Evolutionary conservation across 2,113 vertebrate genomes (phyloP).

Genomic region (Struthio camelus): DNA sequence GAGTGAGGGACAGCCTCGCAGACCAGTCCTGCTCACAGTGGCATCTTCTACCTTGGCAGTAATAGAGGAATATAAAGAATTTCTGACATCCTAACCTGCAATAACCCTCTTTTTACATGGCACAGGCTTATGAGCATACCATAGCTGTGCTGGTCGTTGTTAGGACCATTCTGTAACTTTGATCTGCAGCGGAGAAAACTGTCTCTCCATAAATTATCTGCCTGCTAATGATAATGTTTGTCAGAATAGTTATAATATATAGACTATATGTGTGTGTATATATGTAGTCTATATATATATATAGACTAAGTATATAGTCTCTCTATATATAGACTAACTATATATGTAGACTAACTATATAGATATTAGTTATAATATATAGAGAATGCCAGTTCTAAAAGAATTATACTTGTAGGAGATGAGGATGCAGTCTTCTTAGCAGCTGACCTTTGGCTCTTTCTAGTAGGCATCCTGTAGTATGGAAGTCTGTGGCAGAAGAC

Average conservation of each 20-base stretch:
- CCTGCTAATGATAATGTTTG: neutral
- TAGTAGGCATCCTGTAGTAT: neutral
- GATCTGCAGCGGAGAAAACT: neutral
- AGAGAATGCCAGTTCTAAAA: neutral
- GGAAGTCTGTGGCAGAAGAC: neutral
- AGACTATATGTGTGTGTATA: no score
- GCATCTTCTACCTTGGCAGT: neutral
- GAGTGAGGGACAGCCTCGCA: neutral
- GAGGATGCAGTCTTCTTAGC: neutral
- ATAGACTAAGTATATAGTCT: no score
- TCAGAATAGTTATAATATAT: neutral
- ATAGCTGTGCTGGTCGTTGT: neutral
- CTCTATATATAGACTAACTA: no score
- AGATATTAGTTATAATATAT: neutral
- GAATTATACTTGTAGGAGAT: neutral
- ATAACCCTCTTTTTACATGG: neutral
- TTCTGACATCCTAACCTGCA: neutral
- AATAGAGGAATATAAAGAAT: neutral
- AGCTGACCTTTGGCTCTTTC: neutral
- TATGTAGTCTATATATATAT: no score
- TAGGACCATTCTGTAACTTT: neutral
- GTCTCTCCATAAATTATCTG: neutral
- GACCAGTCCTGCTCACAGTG: neutral
- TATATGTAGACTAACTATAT: no score
- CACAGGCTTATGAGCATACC: neutral